Evolutionary conservation across 2,113 vertebrate species (phyloP).

Genomic region (Antechinus stuartii): DNA sequence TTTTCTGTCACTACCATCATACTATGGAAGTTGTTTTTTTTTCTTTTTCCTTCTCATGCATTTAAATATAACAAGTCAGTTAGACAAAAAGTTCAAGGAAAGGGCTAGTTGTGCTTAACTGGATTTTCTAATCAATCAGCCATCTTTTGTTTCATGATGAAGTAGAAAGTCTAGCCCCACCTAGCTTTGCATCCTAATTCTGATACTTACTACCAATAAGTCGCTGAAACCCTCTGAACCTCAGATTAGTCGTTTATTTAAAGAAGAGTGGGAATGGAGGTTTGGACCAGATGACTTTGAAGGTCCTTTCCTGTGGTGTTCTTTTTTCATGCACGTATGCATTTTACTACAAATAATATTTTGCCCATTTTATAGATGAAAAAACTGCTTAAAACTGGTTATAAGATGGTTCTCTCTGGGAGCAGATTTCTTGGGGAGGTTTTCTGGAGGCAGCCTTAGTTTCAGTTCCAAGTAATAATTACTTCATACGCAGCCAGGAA

Average conservation of each 20-base stretch:
- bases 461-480: no score
- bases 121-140: background rate
- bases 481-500: no score
- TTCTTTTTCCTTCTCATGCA: background rate
- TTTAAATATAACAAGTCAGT: background rate
- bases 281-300: background rate
- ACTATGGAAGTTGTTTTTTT: background rate
- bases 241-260: background rate
- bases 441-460: no score
- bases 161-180: background rate
- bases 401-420: no score
- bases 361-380: no score
- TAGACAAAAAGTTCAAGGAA: background rate
- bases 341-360: no score
- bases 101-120: background rate
- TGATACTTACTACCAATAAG: background rate
- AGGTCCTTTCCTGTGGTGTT: background rate
- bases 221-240: background rate
- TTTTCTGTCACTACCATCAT: background rate
- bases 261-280: background rate
- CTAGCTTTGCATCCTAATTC: background rate
- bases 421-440: no score
- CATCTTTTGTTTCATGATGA: background rate
- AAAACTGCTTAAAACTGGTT: no score
- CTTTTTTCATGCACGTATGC: no score